Percentiles rank a stretch among this genome's conserved stretches.
These are phyloP conservation scores for Tipula confusa DNA, from an alignment of 2,888 invertebrate species.

Conservation along the genomic window DNA sequence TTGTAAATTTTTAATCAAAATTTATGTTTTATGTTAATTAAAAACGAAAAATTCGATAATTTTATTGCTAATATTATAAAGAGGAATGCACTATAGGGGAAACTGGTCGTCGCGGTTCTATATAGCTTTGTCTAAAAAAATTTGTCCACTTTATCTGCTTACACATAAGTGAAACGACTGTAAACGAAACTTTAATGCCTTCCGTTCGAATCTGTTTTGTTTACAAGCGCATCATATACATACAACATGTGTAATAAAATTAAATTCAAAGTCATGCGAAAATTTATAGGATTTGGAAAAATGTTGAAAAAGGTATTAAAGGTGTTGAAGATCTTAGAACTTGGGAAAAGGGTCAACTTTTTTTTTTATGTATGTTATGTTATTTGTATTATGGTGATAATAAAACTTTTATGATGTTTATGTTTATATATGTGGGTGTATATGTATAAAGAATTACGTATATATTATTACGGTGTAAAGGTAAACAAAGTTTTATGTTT, in stretches of 20 bases:
- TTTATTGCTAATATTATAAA: neutral
- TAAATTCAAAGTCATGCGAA: neutral
- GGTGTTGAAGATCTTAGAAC: neutral
- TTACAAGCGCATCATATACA: neutral
- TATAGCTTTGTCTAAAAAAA: too few relatives aligned
- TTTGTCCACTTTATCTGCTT: neutral
- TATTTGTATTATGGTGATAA: neutral
- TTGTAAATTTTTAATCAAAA: neutral
- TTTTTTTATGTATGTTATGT: neutral
- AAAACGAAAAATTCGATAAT: neutral
- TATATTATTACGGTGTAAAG: neutral
- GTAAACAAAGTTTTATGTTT: neutral
- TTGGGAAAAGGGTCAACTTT: neutral
- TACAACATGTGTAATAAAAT: neutral
- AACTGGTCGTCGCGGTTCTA: too few relatives aligned
- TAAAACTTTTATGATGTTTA: too few relatives aligned
- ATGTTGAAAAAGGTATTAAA: neutral
- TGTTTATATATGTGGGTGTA: neutral
- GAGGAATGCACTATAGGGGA: too few relatives aligned
- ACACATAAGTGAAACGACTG: neutral
- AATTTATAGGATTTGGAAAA: neutral
- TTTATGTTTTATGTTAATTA: neutral
- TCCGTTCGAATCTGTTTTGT: too few relatives aligned
- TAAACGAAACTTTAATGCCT: too few relatives aligned
- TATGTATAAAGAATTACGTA: neutral